These are phyloP conservation scores for Scelioninae gen. 1 DNA, from an alignment of 2,888 invertebrate species.

Conservation along the genomic window DNA sequence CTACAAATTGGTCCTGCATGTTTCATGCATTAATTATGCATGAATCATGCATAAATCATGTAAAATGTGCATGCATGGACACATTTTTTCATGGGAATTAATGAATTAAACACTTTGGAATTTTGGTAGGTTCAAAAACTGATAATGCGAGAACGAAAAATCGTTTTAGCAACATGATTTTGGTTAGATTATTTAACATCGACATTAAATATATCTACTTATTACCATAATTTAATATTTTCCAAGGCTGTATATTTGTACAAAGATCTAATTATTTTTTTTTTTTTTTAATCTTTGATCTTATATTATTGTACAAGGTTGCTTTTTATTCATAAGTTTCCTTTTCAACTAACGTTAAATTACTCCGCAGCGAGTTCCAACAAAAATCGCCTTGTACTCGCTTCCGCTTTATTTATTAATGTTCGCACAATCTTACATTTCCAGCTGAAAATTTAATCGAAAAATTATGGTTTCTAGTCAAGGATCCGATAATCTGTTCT, in stretches of 20 bases:
- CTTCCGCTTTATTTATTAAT: not conserved
- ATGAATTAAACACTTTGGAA: too few species aligned
- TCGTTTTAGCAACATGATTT: too few species aligned
- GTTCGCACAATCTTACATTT: not conserved
- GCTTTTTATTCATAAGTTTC: not conserved
- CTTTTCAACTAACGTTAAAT: not conserved
- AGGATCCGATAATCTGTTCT: conserved; percentile 1
- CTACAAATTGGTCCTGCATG: too few species aligned
- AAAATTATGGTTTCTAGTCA: conserved; percentile 1
- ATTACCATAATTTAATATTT: conserved; percentile 7
- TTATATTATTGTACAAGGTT: not conserved
- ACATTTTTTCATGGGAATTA: too few species aligned
- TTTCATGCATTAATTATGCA: too few species aligned
- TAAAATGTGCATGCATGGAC: too few species aligned
- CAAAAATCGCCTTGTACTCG: not conserved
- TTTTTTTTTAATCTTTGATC: not conserved
- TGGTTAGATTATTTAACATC: too few species aligned
- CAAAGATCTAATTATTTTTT: not conserved
- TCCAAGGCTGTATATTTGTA: conserved; percentile 4
- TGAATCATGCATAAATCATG: too few species aligned
- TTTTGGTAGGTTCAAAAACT: too few species aligned
- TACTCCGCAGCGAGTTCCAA: not conserved
- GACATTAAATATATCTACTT: not conserved
- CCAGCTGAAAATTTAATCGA: not conserved
- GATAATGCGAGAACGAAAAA: too few species aligned